Conservation (phyloP, 2,888 invertebrate genomes). For the Bugula neritina region DNA sequence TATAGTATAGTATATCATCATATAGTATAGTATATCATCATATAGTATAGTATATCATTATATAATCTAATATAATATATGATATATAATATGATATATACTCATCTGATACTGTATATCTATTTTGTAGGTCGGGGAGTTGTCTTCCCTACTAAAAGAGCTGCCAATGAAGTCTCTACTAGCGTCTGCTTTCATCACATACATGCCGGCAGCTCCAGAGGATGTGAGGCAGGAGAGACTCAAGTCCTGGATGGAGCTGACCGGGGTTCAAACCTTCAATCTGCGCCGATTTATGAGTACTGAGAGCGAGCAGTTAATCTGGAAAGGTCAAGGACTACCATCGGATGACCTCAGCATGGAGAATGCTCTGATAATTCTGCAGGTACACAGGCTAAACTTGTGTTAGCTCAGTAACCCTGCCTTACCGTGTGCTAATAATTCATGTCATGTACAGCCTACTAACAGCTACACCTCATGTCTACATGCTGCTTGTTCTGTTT, state of each 20-base stretch:
- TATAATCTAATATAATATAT: no score
- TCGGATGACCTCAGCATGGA: conserved; percentile 72
- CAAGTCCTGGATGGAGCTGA: conserved; percentile 53
- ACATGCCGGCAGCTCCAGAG: conserved; percentile 67
- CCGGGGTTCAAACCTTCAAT: conserved; percentile 54
- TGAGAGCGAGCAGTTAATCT: conserved; percentile 73
- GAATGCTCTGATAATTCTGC: conserved; percentile 72
- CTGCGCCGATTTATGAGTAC: conserved; percentile 60
- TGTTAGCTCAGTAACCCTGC: no score
- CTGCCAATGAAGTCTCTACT: conserved; percentile 65
- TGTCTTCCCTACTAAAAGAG: conserved; percentile 61
- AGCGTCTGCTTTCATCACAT: conserved; percentile 73
- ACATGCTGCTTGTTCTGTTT: no score
- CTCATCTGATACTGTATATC: no score
- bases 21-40: no score
- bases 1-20: no score
- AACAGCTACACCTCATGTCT: no score
- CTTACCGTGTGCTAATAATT: no score
- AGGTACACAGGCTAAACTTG: conserved; percentile 60
- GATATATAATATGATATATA: no score
- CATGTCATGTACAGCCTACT: no score
- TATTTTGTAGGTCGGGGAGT: conserved; percentile 51
- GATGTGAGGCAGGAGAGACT: conserved; percentile 60
- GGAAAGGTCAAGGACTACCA: conserved; percentile 79
- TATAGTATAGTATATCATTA: no score